Base-by-base conservation (phyloP, 2,113 vertebrate species). In the Glaucidium brasilianum region DNA sequence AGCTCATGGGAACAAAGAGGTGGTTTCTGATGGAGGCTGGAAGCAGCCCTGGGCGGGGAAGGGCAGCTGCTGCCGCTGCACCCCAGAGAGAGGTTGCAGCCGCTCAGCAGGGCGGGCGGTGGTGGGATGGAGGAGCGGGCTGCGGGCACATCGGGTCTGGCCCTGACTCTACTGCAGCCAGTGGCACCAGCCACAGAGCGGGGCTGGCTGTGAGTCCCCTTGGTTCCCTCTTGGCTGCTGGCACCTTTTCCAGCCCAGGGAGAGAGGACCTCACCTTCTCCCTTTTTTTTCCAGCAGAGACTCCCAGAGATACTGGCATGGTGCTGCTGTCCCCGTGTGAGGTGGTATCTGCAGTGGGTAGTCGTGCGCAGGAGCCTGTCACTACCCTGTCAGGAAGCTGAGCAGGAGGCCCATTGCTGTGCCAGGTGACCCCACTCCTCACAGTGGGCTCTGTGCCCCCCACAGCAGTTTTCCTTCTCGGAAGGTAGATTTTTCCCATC, bases 311-410 rank as follows among this genome's bases (percentile, higher is more conserved):
- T 12, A 1, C 47, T 41, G 1, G 3, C 37, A 2, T 15, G 29
- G 47, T 12, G 55, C 68, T 32, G 12, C 30, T 47, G 11, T 60
- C 45, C 17, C n/a, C 0, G 5, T 2, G 16, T 32, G 45, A 25
- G 52, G 30, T 29, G 16, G 6, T n/a, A 15, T 50, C 43, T 72
- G 67, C 30, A 9, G 30, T 5, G 20, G 35, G 50, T 32, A 64
- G 7, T 34, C 0, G 21, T 6, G 43, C 1, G 0, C 67, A 19
- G 43, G 25, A 59, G 18, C 29, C 67, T 50, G 2, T 35, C 1
- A 3, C 49, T 34, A 21, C 12, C 23, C 27, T 27, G 5, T 34
- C 9, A 12, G 30, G 43, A 53, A 53, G 72, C 37, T 12, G 37
- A 66, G 15, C 4, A 21, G 27, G 59, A 41, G 26, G 52, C 34